Base-by-base conservation (phyloP, 2,797 vertebrate genomes). In the Bradypodion pumilum region DNA sequence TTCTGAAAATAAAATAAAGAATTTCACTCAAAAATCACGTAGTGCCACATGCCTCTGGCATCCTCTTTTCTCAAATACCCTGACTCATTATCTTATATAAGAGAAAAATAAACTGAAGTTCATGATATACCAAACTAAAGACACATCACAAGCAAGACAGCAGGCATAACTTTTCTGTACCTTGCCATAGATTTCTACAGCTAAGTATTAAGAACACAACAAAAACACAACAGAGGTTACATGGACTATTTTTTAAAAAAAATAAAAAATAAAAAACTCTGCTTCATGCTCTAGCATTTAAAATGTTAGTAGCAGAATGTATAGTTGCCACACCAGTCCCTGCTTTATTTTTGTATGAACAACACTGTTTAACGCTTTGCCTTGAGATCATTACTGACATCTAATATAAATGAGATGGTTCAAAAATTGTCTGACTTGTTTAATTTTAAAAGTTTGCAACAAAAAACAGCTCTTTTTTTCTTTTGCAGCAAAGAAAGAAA, bases 211-310 rank as follows among this genome's bases (percentile, higher is more conserved):
- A 65, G 35, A 29, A 37, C 35, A 59, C 46, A 74, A 23, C 40
- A 6, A 27, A 69, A n/a, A 46, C 83, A 90, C 82, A 74, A 15
- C 60, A 76, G 0, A 0, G 1, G 80, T 1, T 3, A 2, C n/a
- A 72, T 25, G 66, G 9, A 37, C 77, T 6, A n/a, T n/a, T n/a
- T n/a, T n/a, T n/a, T n/a, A n/a, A n/a, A 74, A n/a, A 74, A 69
- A 56, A 25, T 65, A 78, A 35, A 27, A 81, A 72, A 4, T 46
- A 37, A 9, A 56, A 19, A 21, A 6, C 8, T 49, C 60, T 79
- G 77, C 62, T 72, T 92, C 76, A 82, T 35, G 56, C 89, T 80
- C 37, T 88, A 91, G 82, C 81, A 91, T 93, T 92, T 87, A 82
- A 88, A 91, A 81, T 69, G 70, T 68, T 84, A 40, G 82, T 73